Evolutionary conservation across 2,888 invertebrate genomes (phyloP).

Genomic region (Tiliacea aurago): DNA sequence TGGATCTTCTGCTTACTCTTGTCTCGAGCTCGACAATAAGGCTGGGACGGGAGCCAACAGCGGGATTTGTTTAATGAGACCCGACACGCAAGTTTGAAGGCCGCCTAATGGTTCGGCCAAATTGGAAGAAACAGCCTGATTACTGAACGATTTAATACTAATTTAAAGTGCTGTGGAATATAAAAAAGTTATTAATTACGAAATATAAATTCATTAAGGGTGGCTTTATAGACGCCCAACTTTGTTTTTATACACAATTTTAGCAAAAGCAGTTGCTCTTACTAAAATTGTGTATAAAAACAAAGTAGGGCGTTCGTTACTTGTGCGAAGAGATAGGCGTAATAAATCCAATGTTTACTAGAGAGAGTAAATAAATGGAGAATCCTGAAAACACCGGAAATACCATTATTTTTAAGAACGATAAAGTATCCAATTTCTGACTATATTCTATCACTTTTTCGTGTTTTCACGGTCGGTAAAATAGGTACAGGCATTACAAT

Average conservation of each 20-base stretch:
- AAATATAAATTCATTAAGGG: conserved; percentile 35
- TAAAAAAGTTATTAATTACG: conserved; percentile 39
- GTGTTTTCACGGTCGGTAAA: not conserved
- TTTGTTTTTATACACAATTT: too few species aligned
- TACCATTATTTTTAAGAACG: not conserved
- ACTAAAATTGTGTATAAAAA: not conserved
- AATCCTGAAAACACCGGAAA: not conserved
- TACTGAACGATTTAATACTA: conserved; percentile 48
- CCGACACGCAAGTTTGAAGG: conserved; percentile 51
- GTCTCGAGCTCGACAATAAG: not conserved
- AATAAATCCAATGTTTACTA: not conserved
- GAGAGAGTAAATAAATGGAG: not conserved
- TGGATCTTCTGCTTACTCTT: conserved; percentile 24
- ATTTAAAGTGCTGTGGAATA: conserved; percentile 43
- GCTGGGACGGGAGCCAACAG: conserved; percentile 26
- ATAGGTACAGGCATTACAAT: too few species aligned
- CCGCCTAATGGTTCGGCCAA: conserved; percentile 48
- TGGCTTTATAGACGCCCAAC: not conserved
- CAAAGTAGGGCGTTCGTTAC: not conserved
- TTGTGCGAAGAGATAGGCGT: not conserved
- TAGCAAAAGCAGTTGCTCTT: not conserved
- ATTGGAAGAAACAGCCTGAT: conserved; percentile 50
- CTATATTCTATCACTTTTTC: not conserved
- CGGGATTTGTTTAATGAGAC: conserved; percentile 55
- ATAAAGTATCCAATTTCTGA: not conserved